These are phyloP conservation scores for Etheostoma perlongum DNA, from an alignment of 2,797 vertebrate genomes.

Conservation along the genomic window DNA sequence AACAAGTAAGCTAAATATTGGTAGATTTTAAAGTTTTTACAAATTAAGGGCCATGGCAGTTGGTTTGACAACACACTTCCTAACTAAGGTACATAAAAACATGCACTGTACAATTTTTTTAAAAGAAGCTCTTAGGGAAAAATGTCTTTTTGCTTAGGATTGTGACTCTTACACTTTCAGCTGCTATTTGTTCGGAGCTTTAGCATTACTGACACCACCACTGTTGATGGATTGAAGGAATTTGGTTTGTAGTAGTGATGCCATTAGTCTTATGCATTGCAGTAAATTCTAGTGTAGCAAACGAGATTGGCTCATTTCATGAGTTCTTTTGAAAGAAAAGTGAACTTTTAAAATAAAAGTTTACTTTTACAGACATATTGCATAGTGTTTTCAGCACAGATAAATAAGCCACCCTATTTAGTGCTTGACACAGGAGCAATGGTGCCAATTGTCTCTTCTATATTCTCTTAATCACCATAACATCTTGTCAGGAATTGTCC, in stretches of 20 bases:
- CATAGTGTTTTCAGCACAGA: not conserved
- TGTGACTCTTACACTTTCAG: conserved; percentile 14
- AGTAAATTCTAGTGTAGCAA: not conserved
- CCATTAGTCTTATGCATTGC: not conserved
- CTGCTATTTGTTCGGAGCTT: conserved; percentile 35
- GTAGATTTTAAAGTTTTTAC: not conserved
- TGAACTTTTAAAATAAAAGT: conserved; percentile 6
- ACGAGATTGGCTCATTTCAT: not conserved
- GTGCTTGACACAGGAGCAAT: conserved; percentile 25
- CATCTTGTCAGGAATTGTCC: conserved; percentile 37
- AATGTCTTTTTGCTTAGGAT: conserved; percentile 8
- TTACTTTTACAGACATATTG: conserved; percentile 1
- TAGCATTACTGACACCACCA: conserved; percentile 25
- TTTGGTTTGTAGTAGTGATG: conserved; percentile 12
- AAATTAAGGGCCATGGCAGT: not conserved
- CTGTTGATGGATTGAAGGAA: conserved; percentile 13
- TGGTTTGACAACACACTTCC: not conserved
- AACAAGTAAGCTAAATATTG: not conserved
- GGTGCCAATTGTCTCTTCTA: conserved; percentile 24
- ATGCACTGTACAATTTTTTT: not conserved
- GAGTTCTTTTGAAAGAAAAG: conserved; percentile 1
- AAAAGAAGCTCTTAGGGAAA: conserved; percentile 1
- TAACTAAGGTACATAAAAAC: conserved; percentile 22
- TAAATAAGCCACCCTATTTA: not conserved
- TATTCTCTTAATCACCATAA: conserved; percentile 46